Percentiles rank a stretch among this genome's conserved stretches.
Evolutionary conservation across 2,113 vertebrate genomes (phyloP).

Genomic region (Seriola quinqueradiata): DNA sequence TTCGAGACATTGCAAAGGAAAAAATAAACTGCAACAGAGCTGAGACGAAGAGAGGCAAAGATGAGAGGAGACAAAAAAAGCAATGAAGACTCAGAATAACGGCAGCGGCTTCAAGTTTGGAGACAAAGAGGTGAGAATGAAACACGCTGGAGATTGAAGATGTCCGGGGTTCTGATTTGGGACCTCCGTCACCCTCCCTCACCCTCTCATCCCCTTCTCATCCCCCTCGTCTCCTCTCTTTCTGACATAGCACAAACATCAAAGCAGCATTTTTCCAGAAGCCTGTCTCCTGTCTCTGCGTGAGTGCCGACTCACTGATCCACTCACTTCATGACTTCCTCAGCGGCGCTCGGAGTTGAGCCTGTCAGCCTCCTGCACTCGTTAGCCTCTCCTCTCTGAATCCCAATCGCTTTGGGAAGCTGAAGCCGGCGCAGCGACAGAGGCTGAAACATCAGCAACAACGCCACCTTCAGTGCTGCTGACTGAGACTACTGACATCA

Average conservation of each 20-base stretch:
- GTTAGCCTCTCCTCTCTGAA: slow-evolving; percentile 53
- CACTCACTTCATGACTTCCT: slow-evolving; percentile 53
- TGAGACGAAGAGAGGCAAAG: neutral
- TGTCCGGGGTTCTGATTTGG: slow-evolving; percentile 25
- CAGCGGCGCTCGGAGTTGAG: slow-evolving; percentile 30
- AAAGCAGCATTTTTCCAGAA: slow-evolving; percentile 8
- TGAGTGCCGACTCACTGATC: slow-evolving; percentile 42
- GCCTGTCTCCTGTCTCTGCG: slow-evolving; percentile 30
- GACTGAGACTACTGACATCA: slow-evolving; percentile 60
- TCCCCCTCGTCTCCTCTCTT: neutral
- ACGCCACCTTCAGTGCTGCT: slow-evolving; percentile 54
- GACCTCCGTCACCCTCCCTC: slow-evolving; percentile 8
- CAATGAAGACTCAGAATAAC: neutral
- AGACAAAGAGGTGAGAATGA: neutral
- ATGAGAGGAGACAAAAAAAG: neutral
- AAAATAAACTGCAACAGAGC: slow-evolving; percentile 11
- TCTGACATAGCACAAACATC: slow-evolving; percentile 33
- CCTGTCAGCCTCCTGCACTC: slow-evolving; percentile 54
- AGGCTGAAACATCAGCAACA: slow-evolving; percentile 58
- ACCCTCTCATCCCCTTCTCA: no score
- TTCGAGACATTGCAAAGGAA: slow-evolving; percentile 11
- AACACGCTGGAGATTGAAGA: slow-evolving; percentile 1
- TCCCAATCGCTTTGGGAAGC: slow-evolving; percentile 47
- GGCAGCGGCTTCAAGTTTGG: neutral
- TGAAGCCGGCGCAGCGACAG: slow-evolving; percentile 38